Conservation (phyloP, 2,888 invertebrate genomes). For the Aphodius sticticus region DNA sequence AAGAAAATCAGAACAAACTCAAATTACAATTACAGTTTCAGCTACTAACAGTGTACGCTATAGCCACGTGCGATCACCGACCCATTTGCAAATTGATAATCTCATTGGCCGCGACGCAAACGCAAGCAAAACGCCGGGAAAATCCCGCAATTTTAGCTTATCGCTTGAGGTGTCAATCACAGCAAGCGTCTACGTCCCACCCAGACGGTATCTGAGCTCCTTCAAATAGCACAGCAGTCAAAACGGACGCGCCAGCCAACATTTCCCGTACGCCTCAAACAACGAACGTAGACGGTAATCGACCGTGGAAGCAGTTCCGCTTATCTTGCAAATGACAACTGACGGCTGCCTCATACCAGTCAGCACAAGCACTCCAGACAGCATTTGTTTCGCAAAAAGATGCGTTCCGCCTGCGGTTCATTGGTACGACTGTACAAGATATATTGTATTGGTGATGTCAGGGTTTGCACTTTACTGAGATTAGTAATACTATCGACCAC, state of each 20-base stretch:
- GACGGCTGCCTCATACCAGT: neutral
- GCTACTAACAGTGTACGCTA: too few species aligned
- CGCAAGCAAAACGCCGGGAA: neutral
- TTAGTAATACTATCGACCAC: neutral
- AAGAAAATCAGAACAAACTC: too few species aligned
- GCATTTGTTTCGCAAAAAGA: neutral
- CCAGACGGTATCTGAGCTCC: neutral
- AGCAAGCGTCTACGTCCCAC: neutral
- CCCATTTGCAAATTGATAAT: neutral
- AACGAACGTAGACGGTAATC: too few species aligned
- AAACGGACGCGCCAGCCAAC: neutral
- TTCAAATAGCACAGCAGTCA: neutral
- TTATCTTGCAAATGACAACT: neutral
- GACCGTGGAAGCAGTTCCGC: neutral
- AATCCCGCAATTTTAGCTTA: neutral
- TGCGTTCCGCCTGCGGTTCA: neutral
- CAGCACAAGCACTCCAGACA: neutral
- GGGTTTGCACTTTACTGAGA: neutral
- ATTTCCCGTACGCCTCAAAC: too few species aligned
- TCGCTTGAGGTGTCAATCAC: neutral
- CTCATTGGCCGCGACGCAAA: neutral
- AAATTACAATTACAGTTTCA: too few species aligned
- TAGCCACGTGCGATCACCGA: neutral
- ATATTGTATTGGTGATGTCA: neutral
- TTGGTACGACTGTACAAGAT: neutral